These are phyloP conservation scores for Perodicticus potto DNA, from an alignment of 2,797 vertebrate genomes.

Conservation along the genomic window DNA sequence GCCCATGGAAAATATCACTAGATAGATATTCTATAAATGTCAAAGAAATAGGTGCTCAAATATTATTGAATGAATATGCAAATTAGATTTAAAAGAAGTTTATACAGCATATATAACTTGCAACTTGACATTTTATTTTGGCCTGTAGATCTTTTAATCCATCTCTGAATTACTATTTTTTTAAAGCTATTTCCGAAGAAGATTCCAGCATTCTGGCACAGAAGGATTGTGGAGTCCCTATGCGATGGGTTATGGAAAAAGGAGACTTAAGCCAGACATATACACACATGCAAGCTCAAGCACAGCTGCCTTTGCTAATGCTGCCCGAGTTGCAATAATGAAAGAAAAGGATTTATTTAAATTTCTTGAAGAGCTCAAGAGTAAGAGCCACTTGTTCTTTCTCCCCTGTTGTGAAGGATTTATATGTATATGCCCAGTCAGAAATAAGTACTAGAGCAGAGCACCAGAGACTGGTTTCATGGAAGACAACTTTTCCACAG, in stretches of 20 bases:
- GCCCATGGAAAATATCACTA: neutral
- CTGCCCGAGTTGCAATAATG: slow-evolving; percentile 57
- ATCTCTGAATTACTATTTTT: slow-evolving; percentile 64
- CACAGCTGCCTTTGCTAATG: slow-evolving; percentile 58
- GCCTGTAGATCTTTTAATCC: slow-evolving; percentile 19
- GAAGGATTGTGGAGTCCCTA: neutral
- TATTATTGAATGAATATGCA: slow-evolving; percentile 46
- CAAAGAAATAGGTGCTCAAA: neutral
- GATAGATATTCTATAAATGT: neutral
- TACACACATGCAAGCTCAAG: slow-evolving; percentile 15
- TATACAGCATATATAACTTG: slow-evolving; percentile 30
- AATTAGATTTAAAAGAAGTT: slow-evolving; percentile 48
- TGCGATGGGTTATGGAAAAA: neutral
- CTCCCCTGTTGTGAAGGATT: neutral
- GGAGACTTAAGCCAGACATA: neutral
- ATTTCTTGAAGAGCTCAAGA: slow-evolving; percentile 70
- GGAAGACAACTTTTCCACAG: no score
- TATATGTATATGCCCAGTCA: neutral
- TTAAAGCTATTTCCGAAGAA: slow-evolving; percentile 83
- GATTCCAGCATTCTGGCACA: slow-evolving; percentile 65
- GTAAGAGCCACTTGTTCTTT: slow-evolving; percentile 67
- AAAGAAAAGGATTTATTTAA: slow-evolving; percentile 71
- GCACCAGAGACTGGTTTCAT: no score
- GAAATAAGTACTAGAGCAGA: slow-evolving; percentile 19
- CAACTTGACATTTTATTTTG: neutral